Percentiles rank a stretch among this genome's conserved stretches.
These are phyloP conservation scores for Siniperca obscura DNA, from an alignment of 2,797 vertebrate species.

Conservation along the genomic window DNA sequence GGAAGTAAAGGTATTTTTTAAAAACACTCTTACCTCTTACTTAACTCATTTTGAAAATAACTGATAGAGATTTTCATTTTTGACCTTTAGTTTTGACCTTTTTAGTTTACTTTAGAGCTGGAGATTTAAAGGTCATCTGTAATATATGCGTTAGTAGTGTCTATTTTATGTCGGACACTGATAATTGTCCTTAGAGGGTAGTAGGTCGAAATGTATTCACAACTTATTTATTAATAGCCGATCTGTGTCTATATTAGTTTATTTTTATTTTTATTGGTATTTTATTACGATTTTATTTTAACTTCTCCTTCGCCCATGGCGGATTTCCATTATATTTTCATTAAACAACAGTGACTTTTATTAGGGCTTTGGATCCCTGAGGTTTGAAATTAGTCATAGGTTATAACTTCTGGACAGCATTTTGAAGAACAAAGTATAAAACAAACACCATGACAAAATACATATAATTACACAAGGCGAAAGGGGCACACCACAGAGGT, in stretches of 20 bases:
- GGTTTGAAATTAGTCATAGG: not conserved
- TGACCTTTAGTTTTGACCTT: conserved; percentile 46
- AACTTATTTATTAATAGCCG: not conserved
- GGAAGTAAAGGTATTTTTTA: not conserved
- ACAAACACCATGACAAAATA: not conserved
- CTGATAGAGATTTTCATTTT: not conserved
- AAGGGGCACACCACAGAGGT: not conserved
- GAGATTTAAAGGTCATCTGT: conserved; percentile 38
- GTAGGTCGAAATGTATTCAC: not conserved
- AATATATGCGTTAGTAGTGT: conserved; percentile 9
- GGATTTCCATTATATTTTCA: not conserved
- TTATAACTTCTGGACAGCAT: not conserved
- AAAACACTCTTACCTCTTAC: not conserved
- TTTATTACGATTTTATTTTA: not conserved
- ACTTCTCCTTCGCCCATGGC: not conserved
- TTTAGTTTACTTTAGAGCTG: conserved; percentile 7
- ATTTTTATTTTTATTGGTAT: not conserved
- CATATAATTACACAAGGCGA: not conserved
- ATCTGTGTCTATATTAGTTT: not conserved
- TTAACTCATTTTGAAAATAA: not conserved
- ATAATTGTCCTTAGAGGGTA: not conserved
- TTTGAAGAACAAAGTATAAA: conserved; percentile 7
- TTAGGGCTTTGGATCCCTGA: not conserved
- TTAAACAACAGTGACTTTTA: not conserved
- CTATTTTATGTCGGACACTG: not conserved